Conservation (phyloP, 1,140 invertebrate species). For the Drosophila nigromelanica region DNA sequence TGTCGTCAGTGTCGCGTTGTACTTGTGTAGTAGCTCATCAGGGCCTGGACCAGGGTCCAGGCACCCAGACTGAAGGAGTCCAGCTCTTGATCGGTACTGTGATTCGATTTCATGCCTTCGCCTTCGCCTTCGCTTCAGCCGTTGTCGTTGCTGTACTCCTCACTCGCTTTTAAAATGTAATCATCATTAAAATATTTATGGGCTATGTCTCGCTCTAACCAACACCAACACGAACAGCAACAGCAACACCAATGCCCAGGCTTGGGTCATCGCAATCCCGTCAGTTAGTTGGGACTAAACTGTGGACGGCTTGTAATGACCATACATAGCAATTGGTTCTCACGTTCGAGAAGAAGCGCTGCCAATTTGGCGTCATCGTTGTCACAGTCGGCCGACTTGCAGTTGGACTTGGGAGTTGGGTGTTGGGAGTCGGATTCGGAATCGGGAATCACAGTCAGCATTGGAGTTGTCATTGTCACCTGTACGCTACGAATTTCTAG, state of each 20-base stretch:
- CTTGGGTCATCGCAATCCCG: slow-evolving; percentile 20
- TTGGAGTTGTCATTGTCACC: slow-evolving; percentile 59
- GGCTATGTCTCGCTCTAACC: slow-evolving; percentile 66
- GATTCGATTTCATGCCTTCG: slow-evolving; percentile 63
- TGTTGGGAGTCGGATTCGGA: slow-evolving; percentile 7
- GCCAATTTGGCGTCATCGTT: slow-evolving; percentile 81
- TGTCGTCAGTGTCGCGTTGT: slow-evolving; percentile 80
- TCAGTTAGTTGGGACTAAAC: slow-evolving; percentile 36
- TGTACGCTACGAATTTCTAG: slow-evolving; percentile 15
- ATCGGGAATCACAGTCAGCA: slow-evolving; percentile 23
- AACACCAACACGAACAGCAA: slow-evolving; percentile 18
- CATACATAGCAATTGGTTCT: slow-evolving; percentile 83
- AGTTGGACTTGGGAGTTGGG: slow-evolving; percentile 28
- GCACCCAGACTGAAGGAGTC: slow-evolving; percentile 18
- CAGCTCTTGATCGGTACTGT: slow-evolving; percentile 56
- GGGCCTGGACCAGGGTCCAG: not conserved
- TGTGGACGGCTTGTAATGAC: slow-evolving; percentile 79
- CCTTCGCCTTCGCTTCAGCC: not conserved
- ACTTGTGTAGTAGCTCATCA: slow-evolving; percentile 72
- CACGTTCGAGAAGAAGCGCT: slow-evolving; percentile 69
- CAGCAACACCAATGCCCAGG: slow-evolving; percentile 18
- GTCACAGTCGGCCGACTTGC: slow-evolving; percentile 50
- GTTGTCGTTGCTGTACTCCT: not conserved
- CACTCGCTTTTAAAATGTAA: slow-evolving; percentile 77
- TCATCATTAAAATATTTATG: slow-evolving; percentile 83